phyloP scores from a whole-genome alignment of 2,113 vertebrate species.

The Tetraodon nigroviridis region DNA sequence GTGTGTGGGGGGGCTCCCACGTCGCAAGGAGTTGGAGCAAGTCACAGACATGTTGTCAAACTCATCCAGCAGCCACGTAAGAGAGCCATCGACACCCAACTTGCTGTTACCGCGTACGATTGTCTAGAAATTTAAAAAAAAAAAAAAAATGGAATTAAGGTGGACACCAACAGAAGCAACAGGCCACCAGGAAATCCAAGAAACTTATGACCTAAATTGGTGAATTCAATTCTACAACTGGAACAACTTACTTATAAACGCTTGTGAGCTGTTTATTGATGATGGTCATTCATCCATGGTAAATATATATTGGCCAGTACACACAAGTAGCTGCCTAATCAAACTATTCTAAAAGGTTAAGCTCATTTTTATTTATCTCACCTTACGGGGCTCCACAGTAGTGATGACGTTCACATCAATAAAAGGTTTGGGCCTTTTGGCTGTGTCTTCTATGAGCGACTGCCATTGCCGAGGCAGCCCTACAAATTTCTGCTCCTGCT shows the following conservation, averaged over 20 bases:
- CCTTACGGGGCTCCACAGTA: slow-evolving; percentile 86
- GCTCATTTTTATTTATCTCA: slow-evolving; percentile 30
- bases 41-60: slow-evolving; percentile 93
- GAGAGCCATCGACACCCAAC: slow-evolving; percentile 81
- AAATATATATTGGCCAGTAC: background rate
- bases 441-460: slow-evolving; percentile 91
- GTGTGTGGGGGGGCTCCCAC: slow-evolving; percentile 82
- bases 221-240: background rate
- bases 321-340: background rate
- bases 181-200: background rate
- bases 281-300: background rate
- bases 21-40: slow-evolving; percentile 89
- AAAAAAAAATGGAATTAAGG: background rate
- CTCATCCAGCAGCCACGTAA: slow-evolving; percentile 89
- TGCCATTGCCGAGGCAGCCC: slow-evolving; percentile 94
- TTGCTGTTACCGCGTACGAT: slow-evolving; percentile 90
- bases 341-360: background rate
- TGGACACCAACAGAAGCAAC: background rate
- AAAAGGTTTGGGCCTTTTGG: slow-evolving; percentile 87
- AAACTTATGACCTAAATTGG: background rate
- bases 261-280: no score
- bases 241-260: no score
- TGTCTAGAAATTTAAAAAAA: slow-evolving; percentile 61
- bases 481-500: slow-evolving; percentile 90
- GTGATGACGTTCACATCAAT: slow-evolving; percentile 86